These are phyloP conservation scores for Spilarctia lutea DNA, from an alignment of 2,888 invertebrate genomes.

Conservation along the genomic window DNA sequence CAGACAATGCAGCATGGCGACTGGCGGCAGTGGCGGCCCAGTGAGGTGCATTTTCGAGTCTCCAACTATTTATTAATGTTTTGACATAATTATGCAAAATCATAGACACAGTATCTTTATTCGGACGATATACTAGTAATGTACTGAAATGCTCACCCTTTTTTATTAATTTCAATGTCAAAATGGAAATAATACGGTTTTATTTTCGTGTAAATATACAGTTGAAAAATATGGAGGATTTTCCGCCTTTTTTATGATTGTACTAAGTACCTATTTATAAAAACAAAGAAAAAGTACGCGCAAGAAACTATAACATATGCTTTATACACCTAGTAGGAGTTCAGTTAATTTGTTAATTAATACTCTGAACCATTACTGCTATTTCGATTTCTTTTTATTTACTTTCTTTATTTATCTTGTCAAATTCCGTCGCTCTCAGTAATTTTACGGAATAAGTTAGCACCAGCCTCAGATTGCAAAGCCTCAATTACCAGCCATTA, in stretches of 20 bases:
- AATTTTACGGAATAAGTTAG: not conserved
- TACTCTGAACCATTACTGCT: not conserved
- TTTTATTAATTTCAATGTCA: not conserved
- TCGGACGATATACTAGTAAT: not conserved
- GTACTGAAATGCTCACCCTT: not conserved
- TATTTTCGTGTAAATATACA: not conserved
- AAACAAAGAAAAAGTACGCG: not conserved
- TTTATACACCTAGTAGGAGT: not conserved
- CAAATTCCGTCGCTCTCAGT: not conserved
- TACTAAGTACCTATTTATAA: conserved; percentile 1
- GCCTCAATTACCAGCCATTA: too few species aligned
- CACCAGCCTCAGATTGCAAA: too few species aligned
- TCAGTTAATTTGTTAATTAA: not conserved
- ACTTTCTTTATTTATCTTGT: too few species aligned
- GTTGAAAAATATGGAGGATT: conserved; percentile 3
- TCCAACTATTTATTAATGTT: not conserved
- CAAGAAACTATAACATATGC: not conserved
- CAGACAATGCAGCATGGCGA: too few species aligned
- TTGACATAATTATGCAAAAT: not conserved
- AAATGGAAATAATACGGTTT: not conserved
- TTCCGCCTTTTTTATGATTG: conserved; percentile 1
- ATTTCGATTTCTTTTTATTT: too few species aligned
- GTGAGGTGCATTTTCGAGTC: too few species aligned
- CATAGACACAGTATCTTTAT: not conserved
- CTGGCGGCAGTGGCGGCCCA: too few species aligned